phyloP scores from a whole-genome alignment of 2,797 vertebrate genomes.

The Hapalemur alaotrensis region DNA sequence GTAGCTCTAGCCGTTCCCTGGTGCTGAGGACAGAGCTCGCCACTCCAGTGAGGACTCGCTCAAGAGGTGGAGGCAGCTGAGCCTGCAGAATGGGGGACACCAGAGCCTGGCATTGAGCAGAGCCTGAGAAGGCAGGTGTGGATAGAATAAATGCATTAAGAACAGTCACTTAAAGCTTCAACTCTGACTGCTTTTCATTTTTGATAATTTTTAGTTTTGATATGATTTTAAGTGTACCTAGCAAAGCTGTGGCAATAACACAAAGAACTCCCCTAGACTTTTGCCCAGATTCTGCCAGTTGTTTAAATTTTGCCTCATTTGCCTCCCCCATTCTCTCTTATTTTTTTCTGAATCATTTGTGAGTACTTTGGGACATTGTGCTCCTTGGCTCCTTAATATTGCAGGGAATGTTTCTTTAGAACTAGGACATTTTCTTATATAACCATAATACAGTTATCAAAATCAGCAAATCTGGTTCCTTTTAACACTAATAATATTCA shows the following conservation, averaged over 20 bases:
- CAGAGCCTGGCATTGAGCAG: background rate
- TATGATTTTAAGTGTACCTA: background rate
- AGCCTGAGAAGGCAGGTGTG: background rate
- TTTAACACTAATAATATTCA: constrained; percentile 43
- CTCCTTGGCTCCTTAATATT: background rate
- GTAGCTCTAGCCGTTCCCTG: background rate
- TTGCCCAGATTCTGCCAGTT: background rate
- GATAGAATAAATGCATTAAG: background rate
- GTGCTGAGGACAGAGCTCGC: background rate
- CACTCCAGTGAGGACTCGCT: fast-evolving
- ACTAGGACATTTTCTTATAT: constrained; percentile 9
- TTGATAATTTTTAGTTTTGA: background rate
- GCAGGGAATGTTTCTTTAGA: background rate
- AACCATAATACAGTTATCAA: background rate
- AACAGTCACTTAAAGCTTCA: background rate
- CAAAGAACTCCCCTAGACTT: background rate
- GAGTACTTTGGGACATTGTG: background rate
- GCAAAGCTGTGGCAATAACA: background rate
- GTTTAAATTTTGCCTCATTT: background rate
- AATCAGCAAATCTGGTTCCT: background rate
- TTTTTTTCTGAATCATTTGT: constrained; percentile 4
- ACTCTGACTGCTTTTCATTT: background rate
- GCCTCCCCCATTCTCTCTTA: background rate
- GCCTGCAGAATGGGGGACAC: too few relatives aligned
- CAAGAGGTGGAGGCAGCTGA: background rate